Evolutionary conservation across 2,797 vertebrate genomes (phyloP).

Genomic region (Lutjanus argentimaculatus): DNA sequence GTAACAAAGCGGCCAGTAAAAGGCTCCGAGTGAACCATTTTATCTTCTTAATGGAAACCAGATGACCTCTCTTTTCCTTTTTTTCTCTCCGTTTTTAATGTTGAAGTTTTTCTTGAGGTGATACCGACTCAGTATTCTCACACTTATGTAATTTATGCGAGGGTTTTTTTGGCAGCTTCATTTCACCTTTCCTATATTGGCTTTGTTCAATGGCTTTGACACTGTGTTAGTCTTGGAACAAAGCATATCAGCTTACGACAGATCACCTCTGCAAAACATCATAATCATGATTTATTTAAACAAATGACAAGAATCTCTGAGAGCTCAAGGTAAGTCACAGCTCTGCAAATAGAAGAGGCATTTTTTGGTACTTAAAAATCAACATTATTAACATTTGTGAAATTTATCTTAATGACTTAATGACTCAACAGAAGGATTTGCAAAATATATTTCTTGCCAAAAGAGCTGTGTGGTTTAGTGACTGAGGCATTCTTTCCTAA

Average conservation of each 20-base stretch:
- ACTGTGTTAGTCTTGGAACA: constrained; percentile 24
- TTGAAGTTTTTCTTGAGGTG: constrained; percentile 91
- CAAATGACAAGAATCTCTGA: constrained; percentile 8
- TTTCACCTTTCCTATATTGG: constrained; percentile 57
- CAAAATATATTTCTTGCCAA: neutral
- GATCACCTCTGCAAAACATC: constrained; percentile 17
- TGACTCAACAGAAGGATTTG: neutral
- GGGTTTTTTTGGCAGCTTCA: constrained; percentile 62
- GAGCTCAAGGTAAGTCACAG: constrained; percentile 8
- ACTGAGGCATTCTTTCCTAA: neutral
- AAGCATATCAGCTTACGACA: constrained; percentile 20
- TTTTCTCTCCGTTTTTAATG: constrained; percentile 87
- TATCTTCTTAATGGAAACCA: constrained; percentile 99
- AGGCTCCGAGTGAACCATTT: constrained; percentile 97
- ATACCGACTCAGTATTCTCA: constrained; percentile 75
- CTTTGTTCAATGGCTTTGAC: constrained; percentile 43
- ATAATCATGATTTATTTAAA: constrained; percentile 17
- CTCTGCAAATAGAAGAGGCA: neutral
- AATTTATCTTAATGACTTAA: neutral
- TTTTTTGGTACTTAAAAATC: constrained; percentile 9
- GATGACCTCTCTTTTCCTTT: constrained; percentile 89
- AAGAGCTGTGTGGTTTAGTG: neutral
- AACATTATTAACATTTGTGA: neutral
- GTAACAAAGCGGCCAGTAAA: constrained; percentile 97
- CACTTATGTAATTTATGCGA: constrained; percentile 78